A percentile compares a stretch with the other conserved stretches of the same genome.
These are phyloP conservation scores for Bovichtus variegatus DNA, from an alignment of 2,797 vertebrate species.

Conservation along the genomic window DNA sequence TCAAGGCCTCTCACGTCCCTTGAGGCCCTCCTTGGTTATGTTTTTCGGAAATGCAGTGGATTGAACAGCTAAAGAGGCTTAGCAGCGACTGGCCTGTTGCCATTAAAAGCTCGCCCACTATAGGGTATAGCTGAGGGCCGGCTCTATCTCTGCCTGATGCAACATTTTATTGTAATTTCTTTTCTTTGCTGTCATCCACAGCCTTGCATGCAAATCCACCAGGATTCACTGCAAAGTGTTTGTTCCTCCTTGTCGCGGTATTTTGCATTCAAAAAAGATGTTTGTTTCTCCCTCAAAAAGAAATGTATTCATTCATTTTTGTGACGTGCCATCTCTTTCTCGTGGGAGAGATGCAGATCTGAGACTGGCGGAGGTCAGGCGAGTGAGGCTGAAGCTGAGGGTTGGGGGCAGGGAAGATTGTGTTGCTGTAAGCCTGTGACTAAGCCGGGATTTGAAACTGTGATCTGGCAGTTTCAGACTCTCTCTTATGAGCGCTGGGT, in stretches of 20 bases:
- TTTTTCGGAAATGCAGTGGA: constrained; percentile 75
- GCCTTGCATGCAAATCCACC: constrained; percentile 3
- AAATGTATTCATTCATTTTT: not conserved
- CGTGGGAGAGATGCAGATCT: constrained; percentile 49
- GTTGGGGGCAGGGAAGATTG: constrained; percentile 71
- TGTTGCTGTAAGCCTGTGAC: constrained; percentile 78
- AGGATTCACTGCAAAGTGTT: constrained; percentile 1
- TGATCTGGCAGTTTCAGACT: constrained; percentile 79
- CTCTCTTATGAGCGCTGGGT: constrained; percentile 50
- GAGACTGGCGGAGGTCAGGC: constrained; percentile 47
- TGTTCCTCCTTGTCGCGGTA: not conserved
- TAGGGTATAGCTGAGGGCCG: constrained; percentile 36
- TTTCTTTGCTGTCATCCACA: constrained; percentile 19
- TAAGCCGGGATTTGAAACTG: constrained; percentile 83
- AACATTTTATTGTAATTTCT: constrained; percentile 42
- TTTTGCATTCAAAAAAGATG: constrained; percentile 4
- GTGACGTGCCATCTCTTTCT: constrained; percentile 21
- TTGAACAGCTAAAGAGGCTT: constrained; percentile 84
- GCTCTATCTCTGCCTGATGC: constrained; percentile 46
- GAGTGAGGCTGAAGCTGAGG: constrained; percentile 38
- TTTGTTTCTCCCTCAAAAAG: not conserved
- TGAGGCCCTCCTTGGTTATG: constrained; percentile 66
- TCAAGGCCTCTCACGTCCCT: constrained; percentile 60
- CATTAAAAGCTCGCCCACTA: constrained; percentile 69
- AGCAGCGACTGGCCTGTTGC: constrained; percentile 71